These are phyloP conservation scores for Podarcis raffonei DNA, from an alignment of 2,113 vertebrate species.

Conservation along the genomic window DNA sequence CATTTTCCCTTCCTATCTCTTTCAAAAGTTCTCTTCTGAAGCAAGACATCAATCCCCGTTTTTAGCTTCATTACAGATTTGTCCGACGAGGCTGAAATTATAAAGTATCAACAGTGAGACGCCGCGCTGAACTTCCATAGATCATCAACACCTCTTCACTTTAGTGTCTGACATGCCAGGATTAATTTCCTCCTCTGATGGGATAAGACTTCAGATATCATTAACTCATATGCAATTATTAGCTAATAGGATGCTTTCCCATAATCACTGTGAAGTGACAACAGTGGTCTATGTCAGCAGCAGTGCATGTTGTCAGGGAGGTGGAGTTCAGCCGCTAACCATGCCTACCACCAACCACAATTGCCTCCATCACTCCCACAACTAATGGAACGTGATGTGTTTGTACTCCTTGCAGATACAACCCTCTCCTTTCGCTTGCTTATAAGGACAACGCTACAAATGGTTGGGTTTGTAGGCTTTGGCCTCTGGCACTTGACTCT, in stretches of 20 bases:
- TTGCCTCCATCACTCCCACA: constrained; percentile 15
- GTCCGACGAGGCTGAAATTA: constrained; percentile 24
- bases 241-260: constrained; percentile 37
- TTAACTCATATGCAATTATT: constrained; percentile 46
- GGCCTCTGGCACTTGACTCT: not conserved
- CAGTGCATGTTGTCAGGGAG: constrained; percentile 11
- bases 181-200: constrained; percentile 41
- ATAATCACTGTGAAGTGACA: constrained; percentile 39
- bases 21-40: not conserved
- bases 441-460: not conserved
- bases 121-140: constrained; percentile 23
- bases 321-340: constrained; percentile 34
- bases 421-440: not conserved
- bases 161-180: constrained; percentile 27
- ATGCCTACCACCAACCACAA: constrained; percentile 20
- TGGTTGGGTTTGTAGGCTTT: not conserved
- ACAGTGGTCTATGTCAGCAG: constrained; percentile 19
- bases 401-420: not conserved
- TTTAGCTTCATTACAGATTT: constrained; percentile 5
- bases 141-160: constrained; percentile 43
- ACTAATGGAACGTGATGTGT: not conserved
- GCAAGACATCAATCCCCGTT: not conserved
- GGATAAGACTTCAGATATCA: constrained; percentile 17
- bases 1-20: not conserved
- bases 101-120: constrained; percentile 39